These are phyloP conservation scores for Notarius lentiginosus DNA, from an alignment of 2,113 vertebrate species.

Conservation along the genomic window DNA sequence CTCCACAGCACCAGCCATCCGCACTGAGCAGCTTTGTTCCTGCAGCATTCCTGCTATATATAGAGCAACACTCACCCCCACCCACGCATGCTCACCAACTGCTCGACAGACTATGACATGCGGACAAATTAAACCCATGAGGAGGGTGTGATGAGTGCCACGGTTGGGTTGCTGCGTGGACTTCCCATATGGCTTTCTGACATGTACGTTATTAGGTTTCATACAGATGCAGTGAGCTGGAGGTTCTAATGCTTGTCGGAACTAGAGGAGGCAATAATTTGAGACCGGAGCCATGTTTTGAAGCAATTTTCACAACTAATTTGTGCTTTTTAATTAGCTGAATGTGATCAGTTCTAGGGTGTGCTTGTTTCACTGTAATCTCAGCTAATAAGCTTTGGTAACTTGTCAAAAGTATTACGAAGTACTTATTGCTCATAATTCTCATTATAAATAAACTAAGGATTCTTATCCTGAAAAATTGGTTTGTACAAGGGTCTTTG, in stretches of 20 bases:
- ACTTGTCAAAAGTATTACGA: neutral
- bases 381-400: neutral
- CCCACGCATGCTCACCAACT: conserved; percentile 27
- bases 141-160: conserved; percentile 6
- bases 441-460: neutral
- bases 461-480: neutral
- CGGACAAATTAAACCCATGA: conserved; percentile 34
- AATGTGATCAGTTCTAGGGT: neutral
- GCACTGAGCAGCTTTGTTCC: conserved; percentile 43
- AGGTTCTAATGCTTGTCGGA: neutral
- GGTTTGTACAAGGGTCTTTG: neutral
- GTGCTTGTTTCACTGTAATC: neutral
- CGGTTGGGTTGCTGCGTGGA: neutral
- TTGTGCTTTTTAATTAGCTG: neutral
- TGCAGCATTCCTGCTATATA: conserved; percentile 40
- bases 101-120: conserved; percentile 15
- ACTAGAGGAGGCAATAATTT: neutral
- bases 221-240: neutral
- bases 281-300: neutral
- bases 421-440: neutral
- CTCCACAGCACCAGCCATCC: conserved; percentile 18
- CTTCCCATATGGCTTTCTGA: neutral
- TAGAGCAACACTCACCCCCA: conserved; percentile 33
- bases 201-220: neutral
- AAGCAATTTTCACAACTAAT: neutral